These are phyloP conservation scores for Aphrocallistes beatrix DNA, from an alignment of 37 sponge, comb jelly and placozoan species.

Conservation along the genomic window DNA sequence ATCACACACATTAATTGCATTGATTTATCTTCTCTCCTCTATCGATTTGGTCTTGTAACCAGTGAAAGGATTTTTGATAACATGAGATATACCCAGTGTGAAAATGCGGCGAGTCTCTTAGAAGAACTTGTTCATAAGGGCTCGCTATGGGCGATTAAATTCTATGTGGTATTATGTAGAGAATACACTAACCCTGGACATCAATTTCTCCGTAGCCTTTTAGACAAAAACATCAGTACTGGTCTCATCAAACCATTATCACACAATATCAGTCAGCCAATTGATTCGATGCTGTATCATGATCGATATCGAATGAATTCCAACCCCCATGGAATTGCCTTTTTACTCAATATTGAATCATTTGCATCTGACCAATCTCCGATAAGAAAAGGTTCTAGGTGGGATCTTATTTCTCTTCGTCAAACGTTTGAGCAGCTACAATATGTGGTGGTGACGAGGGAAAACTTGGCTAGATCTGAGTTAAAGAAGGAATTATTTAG, in stretches of 20 bases:
- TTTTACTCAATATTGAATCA: not conserved
- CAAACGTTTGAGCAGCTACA: not conserved
- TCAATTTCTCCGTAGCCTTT: not conserved
- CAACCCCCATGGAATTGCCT: not conserved
- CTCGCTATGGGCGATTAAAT: not conserved
- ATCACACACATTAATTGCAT: not conserved
- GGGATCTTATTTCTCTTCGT: not conserved
- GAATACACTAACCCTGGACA: not conserved
- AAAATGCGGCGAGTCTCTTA: not conserved
- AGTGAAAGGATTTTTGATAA: not conserved
- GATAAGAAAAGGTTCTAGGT: not conserved
- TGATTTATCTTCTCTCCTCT: not conserved
- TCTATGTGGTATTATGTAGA: not conserved
- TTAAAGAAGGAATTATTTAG: not conserved
- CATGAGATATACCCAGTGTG: not conserved
- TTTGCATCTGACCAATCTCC: not conserved
- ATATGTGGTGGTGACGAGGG: not conserved
- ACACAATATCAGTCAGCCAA: not conserved
- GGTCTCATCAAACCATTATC: not conserved
- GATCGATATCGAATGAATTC: not conserved
- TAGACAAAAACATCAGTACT: not conserved
- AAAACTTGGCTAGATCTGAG: conserved; percentile 9
- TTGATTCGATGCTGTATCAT: not conserved
- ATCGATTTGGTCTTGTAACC: not conserved
- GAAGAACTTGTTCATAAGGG: conserved; percentile 10